Evolutionary conservation across 2,113 vertebrate species (phyloP).

Genomic region (Coregonus clupeaformis): DNA sequence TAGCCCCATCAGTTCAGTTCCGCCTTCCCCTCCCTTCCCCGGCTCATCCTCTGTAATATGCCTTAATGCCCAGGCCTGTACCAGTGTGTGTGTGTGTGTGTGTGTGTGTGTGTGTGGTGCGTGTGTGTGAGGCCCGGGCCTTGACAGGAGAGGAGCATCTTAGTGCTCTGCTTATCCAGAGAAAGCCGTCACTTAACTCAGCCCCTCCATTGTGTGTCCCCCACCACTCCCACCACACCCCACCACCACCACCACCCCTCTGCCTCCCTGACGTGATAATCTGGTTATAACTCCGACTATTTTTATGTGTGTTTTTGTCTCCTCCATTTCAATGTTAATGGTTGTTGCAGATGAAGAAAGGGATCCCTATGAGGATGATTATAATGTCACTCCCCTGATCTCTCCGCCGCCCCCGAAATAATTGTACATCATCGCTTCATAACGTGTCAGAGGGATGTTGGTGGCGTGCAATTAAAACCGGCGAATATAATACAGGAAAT

Average conservation of each 20-base stretch:
- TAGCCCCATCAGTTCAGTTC: conserved; percentile 69
- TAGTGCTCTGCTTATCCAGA: conserved; percentile 72
- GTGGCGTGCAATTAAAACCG: conserved; percentile 97
- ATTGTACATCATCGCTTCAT: conserved; percentile 99
- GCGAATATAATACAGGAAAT: conserved; percentile 99
- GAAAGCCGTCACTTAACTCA: conserved; percentile 74
- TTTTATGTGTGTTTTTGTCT: conserved; percentile 73
- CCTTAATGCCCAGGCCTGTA: conserved; percentile 71
- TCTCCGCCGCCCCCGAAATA: conserved; percentile 94
- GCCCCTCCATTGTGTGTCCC: conserved; percentile 62
- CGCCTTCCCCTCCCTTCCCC: conserved; percentile 23
- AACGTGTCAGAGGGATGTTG: conserved; percentile 96
- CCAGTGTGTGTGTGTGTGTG: background rate
- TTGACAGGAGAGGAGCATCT: conserved; percentile 71
- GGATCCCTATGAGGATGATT: conserved; percentile 98
- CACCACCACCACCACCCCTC: conserved; percentile 47
- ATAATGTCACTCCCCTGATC: conserved; percentile 99
- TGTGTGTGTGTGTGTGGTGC: too few species aligned
- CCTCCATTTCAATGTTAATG: conserved; percentile 78
- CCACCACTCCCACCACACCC: conserved; percentile 39
- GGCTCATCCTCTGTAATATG: conserved; percentile 74
- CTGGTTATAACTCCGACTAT: conserved; percentile 82
- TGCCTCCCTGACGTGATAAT: conserved; percentile 75
- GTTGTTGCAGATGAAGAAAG: conserved; percentile 91
- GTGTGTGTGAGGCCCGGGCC: conserved; percentile 42